phyloP scores from a whole-genome alignment of 2,113 vertebrate genomes.

The Kryptolebias marmoratus region DNA sequence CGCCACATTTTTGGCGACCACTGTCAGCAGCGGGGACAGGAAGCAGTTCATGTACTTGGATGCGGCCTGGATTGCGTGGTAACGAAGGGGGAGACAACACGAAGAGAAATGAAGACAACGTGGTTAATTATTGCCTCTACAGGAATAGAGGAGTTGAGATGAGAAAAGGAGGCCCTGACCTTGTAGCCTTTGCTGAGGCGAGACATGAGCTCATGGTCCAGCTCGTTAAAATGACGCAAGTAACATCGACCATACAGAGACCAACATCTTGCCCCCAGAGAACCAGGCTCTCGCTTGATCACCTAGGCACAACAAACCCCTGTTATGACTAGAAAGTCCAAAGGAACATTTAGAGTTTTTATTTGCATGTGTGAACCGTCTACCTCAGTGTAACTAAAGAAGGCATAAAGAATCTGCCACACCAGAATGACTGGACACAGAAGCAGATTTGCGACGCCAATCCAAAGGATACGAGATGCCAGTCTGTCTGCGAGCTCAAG shows the following conservation, averaged over 20 bases:
- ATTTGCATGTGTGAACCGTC: background rate
- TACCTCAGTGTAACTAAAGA: slow-evolving; percentile 96
- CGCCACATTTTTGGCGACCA: slow-evolving; percentile 95
- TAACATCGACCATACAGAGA: slow-evolving; percentile 97
- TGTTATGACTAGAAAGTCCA: background rate
- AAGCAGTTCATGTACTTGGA: slow-evolving; percentile 99
- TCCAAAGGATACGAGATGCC: slow-evolving; percentile 95
- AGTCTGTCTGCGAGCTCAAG: slow-evolving; percentile 93
- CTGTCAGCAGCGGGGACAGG: slow-evolving; percentile 92
- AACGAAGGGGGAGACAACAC: slow-evolving; percentile 1
- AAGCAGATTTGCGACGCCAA: slow-evolving; percentile 95
- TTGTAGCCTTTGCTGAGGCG: slow-evolving; percentile 98
- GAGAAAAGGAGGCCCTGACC: slow-evolving; percentile 31
- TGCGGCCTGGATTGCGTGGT: slow-evolving; percentile 77
- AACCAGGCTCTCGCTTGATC: slow-evolving; percentile 95
- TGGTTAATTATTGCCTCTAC: background rate
- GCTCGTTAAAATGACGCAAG: slow-evolving; percentile 96
- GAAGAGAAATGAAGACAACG: background rate
- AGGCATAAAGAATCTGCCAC: slow-evolving; percentile 98
- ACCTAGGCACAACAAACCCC: slow-evolving; percentile 67
- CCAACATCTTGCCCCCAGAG: slow-evolving; percentile 96
- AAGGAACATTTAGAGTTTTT: background rate
- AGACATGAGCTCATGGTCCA: slow-evolving; percentile 95
- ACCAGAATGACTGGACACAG: slow-evolving; percentile 97
- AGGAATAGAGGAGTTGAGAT: background rate